Evolutionary conservation across 2,797 vertebrate genomes (phyloP).

Genomic region (Arctocebus calabarensis): DNA sequence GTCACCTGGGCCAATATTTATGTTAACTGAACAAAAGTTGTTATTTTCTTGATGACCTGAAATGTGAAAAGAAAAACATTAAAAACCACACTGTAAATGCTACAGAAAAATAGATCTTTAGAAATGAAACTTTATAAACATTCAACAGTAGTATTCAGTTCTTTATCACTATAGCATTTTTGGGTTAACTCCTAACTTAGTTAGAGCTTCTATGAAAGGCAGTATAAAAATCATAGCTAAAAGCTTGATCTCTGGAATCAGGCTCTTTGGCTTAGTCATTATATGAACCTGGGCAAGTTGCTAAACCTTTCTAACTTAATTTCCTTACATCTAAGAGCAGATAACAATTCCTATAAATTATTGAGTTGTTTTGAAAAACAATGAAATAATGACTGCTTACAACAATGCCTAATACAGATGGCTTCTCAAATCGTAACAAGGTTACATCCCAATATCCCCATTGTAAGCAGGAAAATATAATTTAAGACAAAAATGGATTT

Average conservation of each 20-base stretch:
- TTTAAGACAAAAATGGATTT: not conserved
- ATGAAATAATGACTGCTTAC: slow-evolving; percentile 40
- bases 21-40: slow-evolving; percentile 99
- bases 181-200: slow-evolving; percentile 43
- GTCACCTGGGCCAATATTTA: slow-evolving; percentile 99
- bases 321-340: slow-evolving; percentile 23
- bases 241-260: slow-evolving; percentile 5
- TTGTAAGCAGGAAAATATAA: not conserved
- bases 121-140: slow-evolving; percentile 62
- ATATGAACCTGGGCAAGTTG: slow-evolving; percentile 11
- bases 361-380: slow-evolving; percentile 9
- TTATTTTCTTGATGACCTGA: slow-evolving; percentile 99
- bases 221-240: slow-evolving; percentile 50
- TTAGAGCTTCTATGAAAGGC: not conserved
- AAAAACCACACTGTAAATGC: slow-evolving; percentile 50
- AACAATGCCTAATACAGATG: slow-evolving; percentile 34
- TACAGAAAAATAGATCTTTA: slow-evolving; percentile 45
- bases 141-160: slow-evolving; percentile 57
- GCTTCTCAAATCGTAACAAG: not conserved
- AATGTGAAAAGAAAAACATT: slow-evolving; percentile 74
- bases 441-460: not conserved
- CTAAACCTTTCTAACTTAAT: slow-evolving; percentile 39
- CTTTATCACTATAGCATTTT: slow-evolving; percentile 12
- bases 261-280: slow-evolving; percentile 20
- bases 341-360: slow-evolving; percentile 52